Conservation (phyloP, 1,140 invertebrate species). For the Littorina saxatilis region DNA sequence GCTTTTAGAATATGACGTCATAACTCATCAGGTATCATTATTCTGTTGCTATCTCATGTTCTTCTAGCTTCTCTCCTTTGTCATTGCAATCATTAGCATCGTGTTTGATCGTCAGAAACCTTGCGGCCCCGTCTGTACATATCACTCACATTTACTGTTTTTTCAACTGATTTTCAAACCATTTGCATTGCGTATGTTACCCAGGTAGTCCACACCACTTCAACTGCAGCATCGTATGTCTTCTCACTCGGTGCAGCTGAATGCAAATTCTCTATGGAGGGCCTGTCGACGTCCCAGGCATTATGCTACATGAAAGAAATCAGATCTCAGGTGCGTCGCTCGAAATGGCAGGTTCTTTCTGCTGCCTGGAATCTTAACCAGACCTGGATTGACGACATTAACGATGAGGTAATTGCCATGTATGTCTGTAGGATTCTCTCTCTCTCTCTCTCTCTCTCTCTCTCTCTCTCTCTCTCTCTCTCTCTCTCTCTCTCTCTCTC, state of each 20-base stretch:
- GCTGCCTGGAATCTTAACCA: slow-evolving; percentile 63
- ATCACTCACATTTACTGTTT: too few relatives aligned
- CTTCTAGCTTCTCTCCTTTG: too few relatives aligned
- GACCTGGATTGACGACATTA: slow-evolving; percentile 44
- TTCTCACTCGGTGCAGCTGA: slow-evolving; percentile 59
- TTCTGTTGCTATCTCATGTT: too few relatives aligned
- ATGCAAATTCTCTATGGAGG: slow-evolving; percentile 57
- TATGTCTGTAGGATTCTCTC: background rate
- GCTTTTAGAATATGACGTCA: too few relatives aligned
- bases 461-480: background rate
- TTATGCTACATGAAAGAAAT: slow-evolving; percentile 52
- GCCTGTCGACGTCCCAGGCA: slow-evolving; percentile 53
- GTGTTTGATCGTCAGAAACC: too few relatives aligned
- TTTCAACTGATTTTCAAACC: too few relatives aligned
- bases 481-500: background rate
- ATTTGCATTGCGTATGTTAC: too few relatives aligned
- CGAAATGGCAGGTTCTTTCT: slow-evolving; percentile 51
- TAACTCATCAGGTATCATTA: too few relatives aligned
- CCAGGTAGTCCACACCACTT: slow-evolving; percentile 48
- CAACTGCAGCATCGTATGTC: slow-evolving; percentile 46
- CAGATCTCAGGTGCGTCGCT: slow-evolving; percentile 47
- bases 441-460: background rate
- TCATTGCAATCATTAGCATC: too few relatives aligned
- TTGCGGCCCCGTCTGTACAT: too few relatives aligned
- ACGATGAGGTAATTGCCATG: background rate